phyloP scores from a whole-genome alignment of 1,140 invertebrate genomes.

The Melanaphis sacchari region DNA sequence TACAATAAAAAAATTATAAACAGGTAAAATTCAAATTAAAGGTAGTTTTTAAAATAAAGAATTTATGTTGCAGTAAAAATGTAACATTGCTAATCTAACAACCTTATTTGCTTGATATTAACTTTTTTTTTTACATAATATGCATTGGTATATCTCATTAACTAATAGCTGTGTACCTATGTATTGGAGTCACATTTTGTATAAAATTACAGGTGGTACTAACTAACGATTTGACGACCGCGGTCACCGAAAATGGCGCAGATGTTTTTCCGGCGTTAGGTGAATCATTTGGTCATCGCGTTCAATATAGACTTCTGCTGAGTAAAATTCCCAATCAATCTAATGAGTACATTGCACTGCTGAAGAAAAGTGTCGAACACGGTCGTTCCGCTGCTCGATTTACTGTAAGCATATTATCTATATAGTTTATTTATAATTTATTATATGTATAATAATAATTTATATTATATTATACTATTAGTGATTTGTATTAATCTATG shows the following conservation, averaged over 20 bases:
- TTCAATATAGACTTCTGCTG: conserved; percentile 59
- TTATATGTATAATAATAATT: too few species aligned
- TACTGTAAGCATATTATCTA: conserved; percentile 34
- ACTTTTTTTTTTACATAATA: neutral
- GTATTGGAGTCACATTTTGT: neutral
- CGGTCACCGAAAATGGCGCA: conserved; percentile 54
- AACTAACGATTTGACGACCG: conserved; percentile 60
- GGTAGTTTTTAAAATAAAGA: neutral
- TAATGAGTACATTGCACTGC: conserved; percentile 37
- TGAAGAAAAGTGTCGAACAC: conserved; percentile 56
- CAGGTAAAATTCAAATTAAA: neutral
- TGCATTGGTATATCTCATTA: neutral
- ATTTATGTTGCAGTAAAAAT: neutral
- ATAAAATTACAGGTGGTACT: conserved; percentile 59
- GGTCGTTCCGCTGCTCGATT: conserved; percentile 48
- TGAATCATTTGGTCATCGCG: conserved; percentile 59
- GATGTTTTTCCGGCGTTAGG: conserved; percentile 59
- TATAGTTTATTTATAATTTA: neutral
- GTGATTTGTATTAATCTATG: too few species aligned
- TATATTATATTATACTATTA: neutral
- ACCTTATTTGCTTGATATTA: neutral
- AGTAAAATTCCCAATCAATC: conserved; percentile 36
- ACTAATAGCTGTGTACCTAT: neutral
- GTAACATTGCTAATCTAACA: neutral
- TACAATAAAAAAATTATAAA: neutral